Conservation (phyloP, 2,888 invertebrate species). For the Drosophila macrothrix region DNA sequence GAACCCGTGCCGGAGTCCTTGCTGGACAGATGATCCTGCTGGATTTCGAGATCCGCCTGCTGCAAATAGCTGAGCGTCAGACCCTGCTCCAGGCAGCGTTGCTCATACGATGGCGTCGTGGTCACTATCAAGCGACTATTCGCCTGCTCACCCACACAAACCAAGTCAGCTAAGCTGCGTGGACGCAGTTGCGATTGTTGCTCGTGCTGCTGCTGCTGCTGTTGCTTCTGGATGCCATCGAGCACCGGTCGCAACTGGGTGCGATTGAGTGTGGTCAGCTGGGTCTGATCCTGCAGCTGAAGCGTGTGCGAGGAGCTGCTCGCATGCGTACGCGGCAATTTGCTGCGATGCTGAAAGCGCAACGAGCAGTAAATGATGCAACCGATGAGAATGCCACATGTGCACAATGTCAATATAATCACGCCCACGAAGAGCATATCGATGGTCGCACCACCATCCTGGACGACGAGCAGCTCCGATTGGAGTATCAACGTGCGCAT, state of each 20-base stretch:
- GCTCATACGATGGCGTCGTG: slow-evolving; percentile 79
- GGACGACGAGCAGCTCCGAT: slow-evolving; percentile 77
- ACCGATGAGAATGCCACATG: slow-evolving; percentile 94
- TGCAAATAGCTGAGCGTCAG: slow-evolving; percentile 74
- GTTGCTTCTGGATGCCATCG: slow-evolving; percentile 43
- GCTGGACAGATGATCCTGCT: slow-evolving; percentile 82
- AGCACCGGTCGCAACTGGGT: slow-evolving; percentile 69
- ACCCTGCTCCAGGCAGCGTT: slow-evolving; percentile 73
- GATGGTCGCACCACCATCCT: slow-evolving; percentile 72
- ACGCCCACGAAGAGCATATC: slow-evolving; percentile 89
- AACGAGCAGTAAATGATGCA: slow-evolving; percentile 86
- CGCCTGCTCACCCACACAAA: slow-evolving; percentile 44
- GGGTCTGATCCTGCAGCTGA: slow-evolving; percentile 77
- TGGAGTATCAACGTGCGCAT: slow-evolving; percentile 77
- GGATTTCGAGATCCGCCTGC: slow-evolving; percentile 71
- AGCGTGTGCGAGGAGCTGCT: slow-evolving; percentile 62
- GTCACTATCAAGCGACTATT: slow-evolving; percentile 77
- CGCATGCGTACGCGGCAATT: slow-evolving; percentile 55
- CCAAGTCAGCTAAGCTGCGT: slow-evolving; percentile 73
- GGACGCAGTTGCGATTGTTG: slow-evolving; percentile 63
- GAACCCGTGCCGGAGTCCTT: slow-evolving; percentile 83
- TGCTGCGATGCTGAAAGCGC: slow-evolving; percentile 75
- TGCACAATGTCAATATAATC: slow-evolving; percentile 91
- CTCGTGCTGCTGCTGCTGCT: slow-evolving; percentile 32
- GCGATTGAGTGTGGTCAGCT: slow-evolving; percentile 79